Evolutionary conservation across 2,113 vertebrate genomes (phyloP), one percentile per base, ranked within the genome.

Genomic region (Caranx melampygus): DNA sequence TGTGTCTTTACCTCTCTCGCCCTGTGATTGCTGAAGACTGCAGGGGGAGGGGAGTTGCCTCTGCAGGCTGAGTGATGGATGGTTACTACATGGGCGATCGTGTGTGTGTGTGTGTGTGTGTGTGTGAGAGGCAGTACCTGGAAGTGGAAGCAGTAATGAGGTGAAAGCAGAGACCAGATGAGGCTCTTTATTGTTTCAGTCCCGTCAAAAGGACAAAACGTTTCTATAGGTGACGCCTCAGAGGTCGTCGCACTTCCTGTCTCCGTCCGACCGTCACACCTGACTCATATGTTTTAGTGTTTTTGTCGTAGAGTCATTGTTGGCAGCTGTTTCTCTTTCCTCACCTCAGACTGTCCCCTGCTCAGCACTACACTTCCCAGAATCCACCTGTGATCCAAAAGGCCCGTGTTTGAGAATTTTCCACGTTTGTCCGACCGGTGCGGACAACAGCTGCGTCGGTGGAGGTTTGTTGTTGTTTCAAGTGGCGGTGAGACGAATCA

Each of bases 41-140:
- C 83, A 79, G 91, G 84, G 86, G 86, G 86, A 78, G 76, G 86
- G 86, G 88, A 77, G 76, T 67, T 11, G 21, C 78, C 75, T 71
- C 82, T 83, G 85, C 81, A 84, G 78, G 65, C 70, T 35, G 26
- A 71, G 42, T 91, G 86, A 90, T 84, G 79, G 89, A 85, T 87
- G 77, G 67, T 72, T 78, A 31, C 80, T 76, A 31, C 70, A 45
- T 6, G 47, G 10, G 62, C 33, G 52, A 13, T 20, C 10, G 20
- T 67, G 13, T 64, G 75, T 72, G 47, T 55, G 70, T 51, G 51
- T 52, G 47, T 76, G 74, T 44, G 42, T 61, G 42, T 55, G 40
- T 62, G 65, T 51, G 72, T 72, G 69, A 6, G 69, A 6, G 49
- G 44, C 55, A 35, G 9, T 51, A 42, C 14, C 16, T 59, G 59